Conservation (phyloP, 53 echinoderm and acorn worm genomes). For the Actinopyga echinites region DNA sequence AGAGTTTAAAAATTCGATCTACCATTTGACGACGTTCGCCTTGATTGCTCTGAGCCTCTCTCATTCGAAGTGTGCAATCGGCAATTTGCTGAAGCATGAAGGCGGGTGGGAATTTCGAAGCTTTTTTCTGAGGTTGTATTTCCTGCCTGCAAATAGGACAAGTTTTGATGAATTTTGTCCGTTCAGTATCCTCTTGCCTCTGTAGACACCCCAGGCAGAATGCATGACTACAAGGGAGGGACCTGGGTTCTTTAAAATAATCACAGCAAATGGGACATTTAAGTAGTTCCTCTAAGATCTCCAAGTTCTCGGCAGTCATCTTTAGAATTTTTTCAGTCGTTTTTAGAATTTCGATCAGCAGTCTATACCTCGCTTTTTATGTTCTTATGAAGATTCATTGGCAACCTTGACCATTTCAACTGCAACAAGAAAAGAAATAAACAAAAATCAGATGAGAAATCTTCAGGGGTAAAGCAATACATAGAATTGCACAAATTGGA, state of each 20-base stretch:
- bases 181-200: not conserved
- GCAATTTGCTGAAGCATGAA: not conserved
- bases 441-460: too few relatives aligned
- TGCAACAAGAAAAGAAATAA: too few relatives aligned
- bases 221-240: not conserved
- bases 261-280: conserved; percentile 11
- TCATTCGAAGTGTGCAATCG: not conserved
- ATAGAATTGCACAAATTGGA: too few relatives aligned
- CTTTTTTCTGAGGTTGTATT: not conserved
- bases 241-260: not conserved
- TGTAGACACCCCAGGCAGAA: conserved; percentile 12
- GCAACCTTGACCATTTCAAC: too few relatives aligned
- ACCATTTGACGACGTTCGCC: too few relatives aligned
- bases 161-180: not conserved
- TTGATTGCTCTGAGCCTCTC: not conserved
- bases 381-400: too few relatives aligned
- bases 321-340: too few relatives aligned
- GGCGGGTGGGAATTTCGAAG: not conserved
- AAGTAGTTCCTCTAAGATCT: conserved; percentile 12
- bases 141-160: not conserved
- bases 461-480: too few relatives aligned
- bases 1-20: too few relatives aligned
- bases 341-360: too few relatives aligned
- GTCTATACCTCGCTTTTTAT: too few relatives aligned
- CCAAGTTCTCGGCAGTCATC: not conserved